Conservation (phyloP, 2,888 invertebrate species). For the Melinaea marsaeus region DNA sequence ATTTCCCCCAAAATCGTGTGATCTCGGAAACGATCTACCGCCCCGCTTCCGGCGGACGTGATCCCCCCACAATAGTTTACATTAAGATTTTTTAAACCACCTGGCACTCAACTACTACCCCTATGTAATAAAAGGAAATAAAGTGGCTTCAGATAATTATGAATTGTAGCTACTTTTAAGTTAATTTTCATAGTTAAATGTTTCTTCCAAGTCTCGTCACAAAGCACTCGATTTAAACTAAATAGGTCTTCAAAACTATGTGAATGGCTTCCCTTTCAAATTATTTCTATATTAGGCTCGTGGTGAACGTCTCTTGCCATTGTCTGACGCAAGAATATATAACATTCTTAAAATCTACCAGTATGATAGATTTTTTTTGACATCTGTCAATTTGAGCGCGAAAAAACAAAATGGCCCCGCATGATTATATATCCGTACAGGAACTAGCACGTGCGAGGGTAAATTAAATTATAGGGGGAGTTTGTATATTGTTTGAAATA, state of each 20-base stretch:
- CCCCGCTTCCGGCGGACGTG: constrained; percentile 19
- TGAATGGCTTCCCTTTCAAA: no score
- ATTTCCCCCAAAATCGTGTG: constrained; percentile 34
- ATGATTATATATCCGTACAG: constrained; percentile 2
- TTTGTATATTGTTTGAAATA: neutral
- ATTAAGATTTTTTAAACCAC: no score
- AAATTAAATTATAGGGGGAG: neutral
- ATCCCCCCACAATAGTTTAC: constrained; percentile 8
- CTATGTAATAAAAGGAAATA: no score
- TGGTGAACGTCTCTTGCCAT: neutral
- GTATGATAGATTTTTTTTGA: neutral
- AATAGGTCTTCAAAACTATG: no score
- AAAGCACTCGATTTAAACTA: no score
- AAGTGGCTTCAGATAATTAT: no score
- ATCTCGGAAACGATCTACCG: constrained; percentile 15
- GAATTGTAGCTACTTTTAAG: no score
- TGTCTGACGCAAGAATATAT: neutral
- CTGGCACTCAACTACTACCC: no score
- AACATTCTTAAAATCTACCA: neutral
- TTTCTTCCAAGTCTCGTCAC: no score
- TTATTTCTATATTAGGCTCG: neutral
- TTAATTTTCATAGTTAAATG: no score
- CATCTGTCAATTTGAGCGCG: constrained; percentile 10
- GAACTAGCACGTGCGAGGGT: constrained; percentile 5
- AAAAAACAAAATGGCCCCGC: constrained; percentile 16